Percentiles rank a stretch among this genome's conserved stretches.
These are phyloP conservation scores for Ganaspis brasiliensis DNA, from an alignment of 2,888 invertebrate species.

Conservation along the genomic window DNA sequence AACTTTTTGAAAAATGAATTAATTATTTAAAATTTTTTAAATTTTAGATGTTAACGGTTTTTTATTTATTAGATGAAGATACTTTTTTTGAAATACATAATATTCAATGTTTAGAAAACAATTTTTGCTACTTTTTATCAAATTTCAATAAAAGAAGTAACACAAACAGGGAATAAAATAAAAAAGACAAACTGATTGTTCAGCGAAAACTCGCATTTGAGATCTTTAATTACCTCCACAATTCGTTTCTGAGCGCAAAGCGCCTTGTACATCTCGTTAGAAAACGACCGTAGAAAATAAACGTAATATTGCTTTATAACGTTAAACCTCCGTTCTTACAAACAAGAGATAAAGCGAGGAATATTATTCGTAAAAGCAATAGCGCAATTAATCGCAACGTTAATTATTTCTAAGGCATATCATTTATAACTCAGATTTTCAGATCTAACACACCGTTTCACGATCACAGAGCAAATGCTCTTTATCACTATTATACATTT, in stretches of 20 bases:
- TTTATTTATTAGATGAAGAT: too few species aligned
- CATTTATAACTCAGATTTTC: conserved; percentile 20
- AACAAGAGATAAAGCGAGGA: conserved; percentile 8
- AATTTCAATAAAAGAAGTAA: too few species aligned
- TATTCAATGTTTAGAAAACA: too few species aligned
- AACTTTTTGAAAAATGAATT: too few species aligned
- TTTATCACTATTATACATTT: conserved; percentile 31
- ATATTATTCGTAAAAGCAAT: conserved; percentile 15
- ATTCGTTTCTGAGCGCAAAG: conserved; percentile 7
- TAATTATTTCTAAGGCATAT: conserved; percentile 23
- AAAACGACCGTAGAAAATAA: conserved; percentile 37
- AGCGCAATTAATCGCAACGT: neutral
- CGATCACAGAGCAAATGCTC: conserved; percentile 41
- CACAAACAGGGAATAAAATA: neutral
- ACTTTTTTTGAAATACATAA: too few species aligned
- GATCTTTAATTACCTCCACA: conserved; percentile 37
- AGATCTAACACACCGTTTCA: conserved; percentile 17
- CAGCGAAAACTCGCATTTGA: conserved; percentile 41
- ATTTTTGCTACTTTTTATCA: too few species aligned
- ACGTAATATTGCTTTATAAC: conserved; percentile 29
- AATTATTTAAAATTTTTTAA: too few species aligned
- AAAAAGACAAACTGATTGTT: neutral
- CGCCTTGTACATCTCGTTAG: conserved; percentile 16
- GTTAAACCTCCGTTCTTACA: neutral
- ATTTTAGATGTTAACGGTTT: too few species aligned